Evolutionary conservation across 1,140 invertebrate species (phyloP).

Genomic region (Gonioctena quinquepunctata): DNA sequence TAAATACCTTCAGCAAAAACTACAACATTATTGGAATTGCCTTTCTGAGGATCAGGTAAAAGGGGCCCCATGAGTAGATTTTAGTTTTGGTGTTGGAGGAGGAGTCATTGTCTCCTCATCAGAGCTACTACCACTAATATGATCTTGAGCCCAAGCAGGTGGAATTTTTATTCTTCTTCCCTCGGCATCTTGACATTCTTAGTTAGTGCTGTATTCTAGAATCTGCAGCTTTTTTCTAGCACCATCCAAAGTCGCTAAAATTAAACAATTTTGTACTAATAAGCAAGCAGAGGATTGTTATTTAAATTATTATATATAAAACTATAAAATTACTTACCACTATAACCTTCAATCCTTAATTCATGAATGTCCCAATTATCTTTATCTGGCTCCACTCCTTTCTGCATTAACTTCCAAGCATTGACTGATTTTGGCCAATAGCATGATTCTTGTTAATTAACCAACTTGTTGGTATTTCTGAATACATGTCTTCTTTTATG

Average conservation of each 20-base stretch:
- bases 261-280: background rate
- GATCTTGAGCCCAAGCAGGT: background rate
- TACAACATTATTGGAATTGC: background rate
- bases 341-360: background rate
- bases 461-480: conserved; percentile 6
- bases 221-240: background rate
- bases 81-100: conserved; percentile 1
- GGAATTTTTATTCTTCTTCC: background rate
- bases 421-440: background rate
- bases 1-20: background rate
- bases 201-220: background rate
- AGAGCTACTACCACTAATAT: background rate
- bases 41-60: background rate
- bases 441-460: background rate
- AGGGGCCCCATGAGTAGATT: background rate
- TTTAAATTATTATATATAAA: background rate
- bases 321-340: background rate
- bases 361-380: background rate
- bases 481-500: background rate
- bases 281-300: background rate
- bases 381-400: conserved; percentile 1
- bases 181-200: background rate
- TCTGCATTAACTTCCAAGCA: background rate
- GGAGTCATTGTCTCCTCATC: background rate
- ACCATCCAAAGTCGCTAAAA: background rate